Percentiles rank a stretch among this genome's conserved stretches.
Evolutionary conservation across 2,888 invertebrate genomes (phyloP).

Genomic region (Margaritifera margaritifera): DNA sequence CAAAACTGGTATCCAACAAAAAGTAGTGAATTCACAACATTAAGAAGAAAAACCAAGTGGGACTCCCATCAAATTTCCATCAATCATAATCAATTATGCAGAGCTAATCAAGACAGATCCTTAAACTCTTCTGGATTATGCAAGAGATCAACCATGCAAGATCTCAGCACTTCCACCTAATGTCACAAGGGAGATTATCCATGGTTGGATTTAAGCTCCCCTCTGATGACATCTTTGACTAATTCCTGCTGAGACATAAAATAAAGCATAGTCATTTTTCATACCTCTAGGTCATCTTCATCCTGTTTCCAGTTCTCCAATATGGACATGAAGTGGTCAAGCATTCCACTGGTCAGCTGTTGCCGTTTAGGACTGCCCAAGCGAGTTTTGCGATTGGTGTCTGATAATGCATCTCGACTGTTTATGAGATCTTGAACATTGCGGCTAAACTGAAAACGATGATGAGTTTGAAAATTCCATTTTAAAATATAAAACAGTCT

Average conservation of each 20-base stretch:
- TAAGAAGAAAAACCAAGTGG: too few species aligned
- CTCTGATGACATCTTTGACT: too few species aligned
- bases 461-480: background rate
- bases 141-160: too few species aligned
- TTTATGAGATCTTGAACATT: constrained; percentile 46
- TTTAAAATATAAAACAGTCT: background rate
- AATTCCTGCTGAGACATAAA: background rate
- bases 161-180: too few species aligned
- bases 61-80: too few species aligned
- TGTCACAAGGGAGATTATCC: too few species aligned
- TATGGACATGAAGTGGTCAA: constrained; percentile 38
- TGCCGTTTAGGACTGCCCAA: constrained; percentile 16
- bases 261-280: background rate
- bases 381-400: constrained; percentile 29
- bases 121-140: too few species aligned
- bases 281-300: constrained; percentile 50
- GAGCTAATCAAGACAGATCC: too few species aligned
- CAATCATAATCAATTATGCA: too few species aligned
- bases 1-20: too few species aligned
- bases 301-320: constrained; percentile 59
- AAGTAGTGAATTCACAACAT: too few species aligned
- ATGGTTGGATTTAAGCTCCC: too few species aligned
- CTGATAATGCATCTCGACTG: constrained; percentile 18
- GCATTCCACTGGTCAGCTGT: constrained; percentile 22
- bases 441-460: constrained; percentile 42